phyloP scores from a whole-genome alignment of 2,888 invertebrate genomes.

The Leptarthrus brevirostris region DNA sequence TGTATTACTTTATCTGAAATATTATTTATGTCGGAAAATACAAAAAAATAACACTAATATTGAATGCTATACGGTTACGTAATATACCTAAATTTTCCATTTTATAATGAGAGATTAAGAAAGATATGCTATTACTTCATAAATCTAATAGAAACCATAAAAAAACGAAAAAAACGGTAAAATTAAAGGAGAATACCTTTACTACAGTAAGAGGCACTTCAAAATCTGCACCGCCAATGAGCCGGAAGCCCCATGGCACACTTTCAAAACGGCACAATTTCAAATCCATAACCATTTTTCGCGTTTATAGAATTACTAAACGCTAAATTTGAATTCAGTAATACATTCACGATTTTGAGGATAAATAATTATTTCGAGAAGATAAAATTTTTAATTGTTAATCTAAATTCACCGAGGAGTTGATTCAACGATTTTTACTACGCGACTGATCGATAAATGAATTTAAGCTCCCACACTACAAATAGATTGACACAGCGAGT shows the following conservation, averaged over 20 bases:
- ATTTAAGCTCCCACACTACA: slow-evolving; percentile 30
- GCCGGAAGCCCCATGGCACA: slow-evolving; percentile 81
- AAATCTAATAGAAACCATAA: background rate
- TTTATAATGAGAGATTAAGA: background rate
- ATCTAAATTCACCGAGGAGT: too few relatives aligned
- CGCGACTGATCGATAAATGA: slow-evolving; percentile 27
- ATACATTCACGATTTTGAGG: too few relatives aligned
- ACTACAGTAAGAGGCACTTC: slow-evolving; percentile 79
- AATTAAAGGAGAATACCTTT: too few relatives aligned
- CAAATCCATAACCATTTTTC: slow-evolving; percentile 76
- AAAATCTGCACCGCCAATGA: slow-evolving; percentile 80
- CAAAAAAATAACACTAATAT: too few relatives aligned
- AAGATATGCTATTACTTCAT: background rate
- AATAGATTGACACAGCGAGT: slow-evolving; percentile 10
- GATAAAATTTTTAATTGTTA: too few relatives aligned
- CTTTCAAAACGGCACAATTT: slow-evolving; percentile 73
- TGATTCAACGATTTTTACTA: slow-evolving; percentile 22
- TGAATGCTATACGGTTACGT: background rate
- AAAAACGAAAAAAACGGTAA: slow-evolving; percentile 50
- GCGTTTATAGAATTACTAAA: too few relatives aligned
- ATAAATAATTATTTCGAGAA: too few relatives aligned
- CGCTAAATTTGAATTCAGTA: too few relatives aligned
- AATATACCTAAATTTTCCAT: too few relatives aligned
- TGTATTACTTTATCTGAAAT: too few relatives aligned
- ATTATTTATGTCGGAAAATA: too few relatives aligned